Evolutionary conservation across 2,888 invertebrate species (phyloP).

Genomic region (Acanthopleura granulata): DNA sequence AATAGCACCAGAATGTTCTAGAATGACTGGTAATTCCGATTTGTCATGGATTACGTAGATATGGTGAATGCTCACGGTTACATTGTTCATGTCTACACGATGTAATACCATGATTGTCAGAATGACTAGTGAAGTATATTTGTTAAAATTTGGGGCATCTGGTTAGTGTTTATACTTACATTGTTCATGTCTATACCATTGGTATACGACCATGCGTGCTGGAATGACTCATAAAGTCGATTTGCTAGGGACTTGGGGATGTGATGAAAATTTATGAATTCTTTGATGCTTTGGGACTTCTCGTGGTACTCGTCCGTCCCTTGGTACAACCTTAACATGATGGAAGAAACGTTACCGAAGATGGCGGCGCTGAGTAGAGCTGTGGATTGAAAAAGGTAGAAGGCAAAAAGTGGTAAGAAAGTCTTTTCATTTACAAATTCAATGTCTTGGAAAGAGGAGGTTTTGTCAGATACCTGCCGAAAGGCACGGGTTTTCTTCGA

Average conservation of each 20-base stretch:
- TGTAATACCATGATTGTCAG: no score
- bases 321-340: slow-evolving; percentile 69
- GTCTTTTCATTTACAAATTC: no score
- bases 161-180: slow-evolving; percentile 46
- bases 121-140: not conserved
- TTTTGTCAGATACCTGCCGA: no score
- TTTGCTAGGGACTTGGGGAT: slow-evolving; percentile 68
- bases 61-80: no score
- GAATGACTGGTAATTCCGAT: no score
- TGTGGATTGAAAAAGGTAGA: slow-evolving; percentile 32
- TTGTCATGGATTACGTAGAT: no score
- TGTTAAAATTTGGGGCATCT: not conserved
- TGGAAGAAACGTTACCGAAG: slow-evolving; percentile 70
- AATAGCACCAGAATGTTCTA: no score
- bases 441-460: no score
- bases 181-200: slow-evolving; percentile 70
- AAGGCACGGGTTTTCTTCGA: no score
- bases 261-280: slow-evolving; percentile 69
- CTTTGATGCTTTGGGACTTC: slow-evolving; percentile 68
- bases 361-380: slow-evolving; percentile 70
- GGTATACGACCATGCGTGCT: slow-evolving; percentile 68
- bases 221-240: slow-evolving; percentile 68
- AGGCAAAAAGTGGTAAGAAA: not conserved
- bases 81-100: no score
- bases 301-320: slow-evolving; percentile 70